These are phyloP conservation scores for Stylophora pistillata DNA, from an alignment of 64 coral and sea anemone genomes.

Conservation along the genomic window DNA sequence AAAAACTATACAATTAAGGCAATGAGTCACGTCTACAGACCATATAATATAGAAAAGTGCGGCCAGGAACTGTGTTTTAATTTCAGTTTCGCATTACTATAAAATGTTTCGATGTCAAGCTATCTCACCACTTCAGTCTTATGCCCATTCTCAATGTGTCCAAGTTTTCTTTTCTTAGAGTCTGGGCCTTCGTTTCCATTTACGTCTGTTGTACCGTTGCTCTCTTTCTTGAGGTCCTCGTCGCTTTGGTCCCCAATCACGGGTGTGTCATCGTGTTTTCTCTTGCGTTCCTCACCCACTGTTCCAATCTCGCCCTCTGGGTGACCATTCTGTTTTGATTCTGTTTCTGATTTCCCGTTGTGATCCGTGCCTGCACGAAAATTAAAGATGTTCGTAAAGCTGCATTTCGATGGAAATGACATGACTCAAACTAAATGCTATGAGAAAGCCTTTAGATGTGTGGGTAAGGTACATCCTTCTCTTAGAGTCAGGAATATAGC, in stretches of 20 bases:
- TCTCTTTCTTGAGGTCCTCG: conserved; percentile 57
- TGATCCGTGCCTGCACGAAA: conserved; percentile 12
- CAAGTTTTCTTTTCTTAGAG: conserved; percentile 83
- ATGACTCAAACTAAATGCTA: too few relatives aligned
- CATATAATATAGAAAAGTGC: too few relatives aligned
- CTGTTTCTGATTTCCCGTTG: conserved; percentile 38
- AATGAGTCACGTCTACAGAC: too few relatives aligned
- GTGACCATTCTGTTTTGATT: conserved; percentile 31
- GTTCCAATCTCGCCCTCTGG: conserved; percentile 38
- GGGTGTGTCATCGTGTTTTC: conserved; percentile 62
- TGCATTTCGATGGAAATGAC: background rate
- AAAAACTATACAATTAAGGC: too few relatives aligned
- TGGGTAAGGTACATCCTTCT: too few relatives aligned
- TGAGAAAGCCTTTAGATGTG: too few relatives aligned
- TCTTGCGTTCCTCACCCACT: conserved; percentile 66
- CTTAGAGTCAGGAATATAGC: too few relatives aligned
- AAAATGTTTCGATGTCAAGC: too few relatives aligned
- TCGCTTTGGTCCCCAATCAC: conserved; percentile 58
- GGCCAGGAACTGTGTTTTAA: too few relatives aligned
- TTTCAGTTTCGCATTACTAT: too few relatives aligned
- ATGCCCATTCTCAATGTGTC: conserved; percentile 64
- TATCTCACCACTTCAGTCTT: conserved; percentile 58
- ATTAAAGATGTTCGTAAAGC: background rate
- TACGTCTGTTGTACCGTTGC: conserved; percentile 74
- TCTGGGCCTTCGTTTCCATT: conserved; percentile 92